phyloP scores from a whole-genome alignment of 2,888 invertebrate genomes.

The Eristalinus sepulchralis region DNA sequence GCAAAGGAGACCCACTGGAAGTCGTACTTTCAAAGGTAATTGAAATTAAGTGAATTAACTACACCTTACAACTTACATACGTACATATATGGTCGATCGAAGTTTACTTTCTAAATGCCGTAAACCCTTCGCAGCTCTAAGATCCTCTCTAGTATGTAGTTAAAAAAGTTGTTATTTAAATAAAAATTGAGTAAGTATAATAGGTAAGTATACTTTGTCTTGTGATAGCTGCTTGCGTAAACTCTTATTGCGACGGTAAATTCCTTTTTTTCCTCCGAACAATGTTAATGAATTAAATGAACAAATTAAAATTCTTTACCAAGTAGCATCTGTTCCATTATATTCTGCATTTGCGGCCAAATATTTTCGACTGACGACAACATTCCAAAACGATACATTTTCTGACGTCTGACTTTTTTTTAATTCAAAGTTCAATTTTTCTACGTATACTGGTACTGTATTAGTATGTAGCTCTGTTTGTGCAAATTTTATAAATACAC shows the following conservation, averaged over 20 bases:
- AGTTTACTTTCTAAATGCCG: too few relatives aligned
- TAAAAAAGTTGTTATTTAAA: too few relatives aligned
- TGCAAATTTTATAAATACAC: not conserved
- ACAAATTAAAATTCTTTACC: constrained; percentile 62
- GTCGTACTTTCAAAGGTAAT: too few relatives aligned
- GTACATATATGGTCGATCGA: too few relatives aligned
- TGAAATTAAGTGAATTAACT: too few relatives aligned
- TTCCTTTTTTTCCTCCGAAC: constrained; percentile 23
- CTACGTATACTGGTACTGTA: constrained; percentile 49
- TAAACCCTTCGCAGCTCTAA: too few relatives aligned
- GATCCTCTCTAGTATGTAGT: too few relatives aligned
- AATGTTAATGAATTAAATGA: constrained; percentile 59
- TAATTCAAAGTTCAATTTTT: constrained; percentile 26
- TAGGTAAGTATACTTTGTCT: not conserved
- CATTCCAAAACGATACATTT: constrained; percentile 60
- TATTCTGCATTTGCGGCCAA: constrained; percentile 39
- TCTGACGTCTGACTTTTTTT: constrained; percentile 53
- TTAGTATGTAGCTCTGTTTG: not conserved
- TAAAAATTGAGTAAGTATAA: too few relatives aligned
- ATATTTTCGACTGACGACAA: constrained; percentile 58
- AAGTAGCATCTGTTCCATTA: constrained; percentile 52
- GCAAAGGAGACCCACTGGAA: too few relatives aligned
- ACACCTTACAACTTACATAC: too few relatives aligned
- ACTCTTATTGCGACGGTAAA: constrained; percentile 9
- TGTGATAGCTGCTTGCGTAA: not conserved